Conservation (phyloP, 1,140 invertebrate species). For the Parasteatoda tepidariorum region DNA sequence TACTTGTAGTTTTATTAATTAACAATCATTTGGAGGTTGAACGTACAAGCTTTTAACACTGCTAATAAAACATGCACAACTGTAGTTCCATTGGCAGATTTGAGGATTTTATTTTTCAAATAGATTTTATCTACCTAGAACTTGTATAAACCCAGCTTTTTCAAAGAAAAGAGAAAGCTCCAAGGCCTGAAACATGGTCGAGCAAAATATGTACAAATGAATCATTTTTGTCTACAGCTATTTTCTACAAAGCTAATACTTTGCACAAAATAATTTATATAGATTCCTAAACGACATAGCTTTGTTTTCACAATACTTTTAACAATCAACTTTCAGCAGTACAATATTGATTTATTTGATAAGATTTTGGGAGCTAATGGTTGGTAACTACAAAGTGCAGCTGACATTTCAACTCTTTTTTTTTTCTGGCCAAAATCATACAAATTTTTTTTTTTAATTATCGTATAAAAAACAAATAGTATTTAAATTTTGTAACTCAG, state of each 20-base stretch:
- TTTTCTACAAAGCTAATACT: conserved; percentile 49
- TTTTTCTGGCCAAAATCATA: too few relatives aligned
- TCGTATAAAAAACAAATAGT: too few relatives aligned
- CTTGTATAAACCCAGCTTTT: conserved; percentile 19
- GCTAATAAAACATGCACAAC: conserved; percentile 16
- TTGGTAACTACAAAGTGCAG: conserved; percentile 33
- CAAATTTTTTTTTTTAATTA: too few relatives aligned
- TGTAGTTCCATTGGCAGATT: conserved; percentile 12
- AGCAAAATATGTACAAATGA: conserved; percentile 56
- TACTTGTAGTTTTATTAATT: not conserved
- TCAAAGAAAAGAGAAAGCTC: not conserved
- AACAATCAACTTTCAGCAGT: conserved; percentile 5
- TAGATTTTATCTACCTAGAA: conserved; percentile 49
- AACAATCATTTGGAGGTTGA: conserved; percentile 17
- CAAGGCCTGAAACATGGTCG: conserved; percentile 27
- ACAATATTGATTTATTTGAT: conserved; percentile 14
- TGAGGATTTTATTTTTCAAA: not conserved
- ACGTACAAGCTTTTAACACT: conserved; percentile 18
- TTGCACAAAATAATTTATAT: conserved; percentile 17
- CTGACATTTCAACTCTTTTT: conserved; percentile 21
- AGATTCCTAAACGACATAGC: conserved; percentile 5
- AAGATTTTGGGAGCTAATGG: not conserved
- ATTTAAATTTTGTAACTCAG: too few relatives aligned
- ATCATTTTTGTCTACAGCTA: conserved; percentile 31
- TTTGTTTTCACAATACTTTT: conserved; percentile 11